Evolutionary conservation across 2,113 vertebrate genomes (phyloP), one percentile per base, ranked within the genome.

Genomic region (Ursus arctos): DNA sequence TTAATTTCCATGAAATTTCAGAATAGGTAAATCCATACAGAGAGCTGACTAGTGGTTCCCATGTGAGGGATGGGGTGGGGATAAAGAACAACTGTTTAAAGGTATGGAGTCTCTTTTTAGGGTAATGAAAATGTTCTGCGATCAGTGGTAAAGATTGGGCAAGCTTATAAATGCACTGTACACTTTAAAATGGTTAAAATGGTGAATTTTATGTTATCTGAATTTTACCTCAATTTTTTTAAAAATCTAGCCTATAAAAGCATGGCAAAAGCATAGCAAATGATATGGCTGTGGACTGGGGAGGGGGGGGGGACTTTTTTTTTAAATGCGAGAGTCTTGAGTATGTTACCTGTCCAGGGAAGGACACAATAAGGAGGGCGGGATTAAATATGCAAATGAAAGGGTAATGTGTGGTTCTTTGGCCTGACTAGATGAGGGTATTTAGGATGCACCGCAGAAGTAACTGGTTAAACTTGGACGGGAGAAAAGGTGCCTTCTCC

Each of bases 111-210:
- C 63, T 81, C 57, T 74, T 71, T 33, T 4, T 8, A 22, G 8
- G 3, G 15, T n/a, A 33, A 33, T 59, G 7, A 79, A 84, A 91
- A 61, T 72, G 31, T 69, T 61, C 77, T 80, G 22, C 21, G 49
- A 12, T 65, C 53, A 40, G 53, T 91, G 15, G 33, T 72, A 53
- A 86, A 71, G 53, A 36, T 63, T 40, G n/a, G 55, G 19, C 4
- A 88, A 88, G 22, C 26, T 51, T 84, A 2, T 40, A 31, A 49
- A 53, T 61, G 13, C 15, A 59, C 7, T 83, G 19, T 47, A 69
- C 4, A 51, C 49, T 93, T 90, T 83, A 77, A 94, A 83, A n/a
- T 43, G 26, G 16, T 86, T 93, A 87, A 91, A 79, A 63, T 74
- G 8, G 21, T 55, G 86, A 89, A 26, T 81, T 88, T 67, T 96